Conservation (phyloP, 1,140 invertebrate genomes). For the Trichoplusia ni region DNA sequence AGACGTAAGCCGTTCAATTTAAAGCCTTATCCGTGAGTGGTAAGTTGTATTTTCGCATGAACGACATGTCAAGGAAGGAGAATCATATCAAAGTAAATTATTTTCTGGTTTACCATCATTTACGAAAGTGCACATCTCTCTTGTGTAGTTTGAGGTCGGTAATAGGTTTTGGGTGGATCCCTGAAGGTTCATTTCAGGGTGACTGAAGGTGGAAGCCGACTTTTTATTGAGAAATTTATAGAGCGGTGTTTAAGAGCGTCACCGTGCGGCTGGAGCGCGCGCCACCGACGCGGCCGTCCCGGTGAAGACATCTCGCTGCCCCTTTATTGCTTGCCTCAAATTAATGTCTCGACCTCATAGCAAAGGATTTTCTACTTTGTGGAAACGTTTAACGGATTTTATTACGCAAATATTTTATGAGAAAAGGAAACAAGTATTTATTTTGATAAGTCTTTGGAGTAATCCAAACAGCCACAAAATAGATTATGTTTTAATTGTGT, state of each 20-base stretch:
- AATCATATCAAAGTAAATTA: slow-evolving; percentile 76
- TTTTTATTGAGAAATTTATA: slow-evolving; percentile 78
- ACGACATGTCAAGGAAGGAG: slow-evolving; percentile 48
- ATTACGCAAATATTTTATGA: slow-evolving; percentile 74
- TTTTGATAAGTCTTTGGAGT: slow-evolving; percentile 26
- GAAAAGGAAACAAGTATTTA: slow-evolving; percentile 51
- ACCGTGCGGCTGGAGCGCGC: slow-evolving; percentile 34
- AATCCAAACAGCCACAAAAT: slow-evolving; percentile 3
- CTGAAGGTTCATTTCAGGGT: slow-evolving; percentile 62
- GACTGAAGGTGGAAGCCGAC: slow-evolving; percentile 40
- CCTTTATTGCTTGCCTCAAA: slow-evolving; percentile 79
- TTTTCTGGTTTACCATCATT: slow-evolving; percentile 63
- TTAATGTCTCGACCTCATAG: slow-evolving; percentile 75
- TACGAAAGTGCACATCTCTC: slow-evolving; percentile 62
- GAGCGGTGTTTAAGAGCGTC: slow-evolving; percentile 68
- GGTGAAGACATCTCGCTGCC: slow-evolving; percentile 70
- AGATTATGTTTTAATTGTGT: slow-evolving; percentile 3
- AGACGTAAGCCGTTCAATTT: slow-evolving; percentile 36
- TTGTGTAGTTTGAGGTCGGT: slow-evolving; percentile 28
- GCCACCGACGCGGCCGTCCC: slow-evolving; percentile 46
- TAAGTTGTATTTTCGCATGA: slow-evolving; percentile 55
- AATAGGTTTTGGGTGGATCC: slow-evolving; percentile 48
- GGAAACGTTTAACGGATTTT: slow-evolving; percentile 73
- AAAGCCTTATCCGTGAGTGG: slow-evolving; percentile 44
- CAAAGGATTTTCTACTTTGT: slow-evolving; percentile 74